Base-by-base conservation (phyloP, 2,797 vertebrate genomes). In the Allobates femoralis region DNA sequence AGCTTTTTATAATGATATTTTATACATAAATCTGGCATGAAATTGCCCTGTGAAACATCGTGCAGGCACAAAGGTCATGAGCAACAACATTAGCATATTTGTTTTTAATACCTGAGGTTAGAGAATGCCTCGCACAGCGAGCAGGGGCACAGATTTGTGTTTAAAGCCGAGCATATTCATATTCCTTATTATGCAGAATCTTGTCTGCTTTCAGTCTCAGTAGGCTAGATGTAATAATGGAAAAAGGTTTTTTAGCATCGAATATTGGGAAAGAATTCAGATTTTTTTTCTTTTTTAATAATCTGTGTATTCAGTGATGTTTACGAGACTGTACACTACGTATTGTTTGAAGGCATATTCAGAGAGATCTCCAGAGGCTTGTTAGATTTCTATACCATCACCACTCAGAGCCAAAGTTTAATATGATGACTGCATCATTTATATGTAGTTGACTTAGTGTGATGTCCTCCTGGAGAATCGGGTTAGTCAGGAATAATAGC, bases 201-300 rank as follows among this genome's bases (percentile, higher is more conserved):
- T 32, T 56, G 8, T 19, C 12, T 23, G 75, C 50, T 32, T 56
- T 56, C 51, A 55, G 30, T 55, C 75, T 55, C 75, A 5, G 51
- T 21, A 77, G 75, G 56, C 55, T 55, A 77, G 16, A 56, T 56
- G 19, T 55, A 77, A 32, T 77, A 55, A 55, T 32, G 30, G 69
- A 74, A 74, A 46, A 46, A n/a, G 69, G 69, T 50, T 74, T 37
- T 74, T 74, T 74, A 74, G 46, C 41, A 74, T 74, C 26, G 41
- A 74, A 26, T 23, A 50, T 74, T 26, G 41, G 14, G 23, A 50
- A 50, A 41, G 46, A 74, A 74, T 74, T 74, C 37, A n/a, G n/a
- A n/a, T 73, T 46, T 74, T 74, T 74, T 74, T 74, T 74, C 23
- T 41, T 74, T 74, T 74, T 46, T 74, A 74, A 74, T 74, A 74